Conservation (phyloP, 1,140 invertebrate genomes). For the Drosophila guanche region DNA sequence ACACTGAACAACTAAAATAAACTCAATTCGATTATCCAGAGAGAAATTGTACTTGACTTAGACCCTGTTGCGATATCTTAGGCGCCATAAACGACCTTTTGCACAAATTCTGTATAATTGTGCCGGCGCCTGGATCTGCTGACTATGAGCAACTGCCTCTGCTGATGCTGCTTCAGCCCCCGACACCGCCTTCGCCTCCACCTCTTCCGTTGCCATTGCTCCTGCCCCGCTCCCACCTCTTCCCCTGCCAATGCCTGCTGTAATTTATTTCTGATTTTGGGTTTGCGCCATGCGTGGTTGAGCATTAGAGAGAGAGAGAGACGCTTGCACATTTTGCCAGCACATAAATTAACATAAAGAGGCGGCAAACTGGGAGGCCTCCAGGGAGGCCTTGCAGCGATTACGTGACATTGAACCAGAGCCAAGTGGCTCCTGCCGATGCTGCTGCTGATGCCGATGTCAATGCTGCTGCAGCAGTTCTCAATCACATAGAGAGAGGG, state of each 20-base stretch:
- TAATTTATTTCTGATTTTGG: constrained; percentile 79
- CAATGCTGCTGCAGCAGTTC: constrained; percentile 37
- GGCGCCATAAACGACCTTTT: background rate
- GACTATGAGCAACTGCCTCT: constrained; percentile 66
- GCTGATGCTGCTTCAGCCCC: background rate
- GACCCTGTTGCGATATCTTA: no score
- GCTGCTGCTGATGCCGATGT: constrained; percentile 13
- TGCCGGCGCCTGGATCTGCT: constrained; percentile 44
- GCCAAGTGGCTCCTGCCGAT: constrained; percentile 53
- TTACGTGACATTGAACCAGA: constrained; percentile 77
- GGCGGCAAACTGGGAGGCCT: constrained; percentile 41
- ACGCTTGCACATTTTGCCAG: constrained; percentile 78
- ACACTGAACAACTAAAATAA: no score
- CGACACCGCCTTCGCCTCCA: background rate
- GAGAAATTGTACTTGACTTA: no score
- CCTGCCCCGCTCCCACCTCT: background rate
- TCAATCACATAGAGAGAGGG: constrained; percentile 54
- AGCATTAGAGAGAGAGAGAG: constrained; percentile 64
- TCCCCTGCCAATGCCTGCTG: constrained; percentile 25
- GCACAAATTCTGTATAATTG: constrained; percentile 9
- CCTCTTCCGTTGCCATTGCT: background rate
- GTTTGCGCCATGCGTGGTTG: constrained; percentile 75
- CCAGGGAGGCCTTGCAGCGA: constrained; percentile 59
- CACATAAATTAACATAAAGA: constrained; percentile 81
- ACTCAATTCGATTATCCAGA: no score